phyloP scores from a whole-genome alignment of 1,140 invertebrate genomes.

The Macrostomum lignano region DNA sequence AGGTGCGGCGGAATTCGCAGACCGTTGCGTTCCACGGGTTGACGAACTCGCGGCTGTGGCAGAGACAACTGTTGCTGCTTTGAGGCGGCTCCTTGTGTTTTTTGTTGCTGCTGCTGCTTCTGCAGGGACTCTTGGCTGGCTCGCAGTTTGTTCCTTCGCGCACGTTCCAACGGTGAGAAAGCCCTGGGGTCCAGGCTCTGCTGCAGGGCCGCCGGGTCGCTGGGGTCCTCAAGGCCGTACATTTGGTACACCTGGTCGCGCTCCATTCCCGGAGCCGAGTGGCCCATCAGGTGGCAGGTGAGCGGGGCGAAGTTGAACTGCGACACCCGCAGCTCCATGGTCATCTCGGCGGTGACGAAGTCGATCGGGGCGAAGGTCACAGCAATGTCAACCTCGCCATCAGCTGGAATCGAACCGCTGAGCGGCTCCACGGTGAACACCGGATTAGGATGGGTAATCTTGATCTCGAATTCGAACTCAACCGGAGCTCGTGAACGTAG shows the following conservation, averaged over 20 bases:
- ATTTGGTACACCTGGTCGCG: too few species aligned
- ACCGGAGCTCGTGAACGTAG: constrained; percentile 20
- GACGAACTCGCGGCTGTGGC: too few species aligned
- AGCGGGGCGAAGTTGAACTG: constrained; percentile 24
- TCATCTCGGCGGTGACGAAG: constrained; percentile 20
- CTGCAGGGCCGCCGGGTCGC: background rate
- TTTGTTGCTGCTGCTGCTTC: too few species aligned
- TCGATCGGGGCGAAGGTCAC: constrained; percentile 23
- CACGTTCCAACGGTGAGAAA: constrained; percentile 16
- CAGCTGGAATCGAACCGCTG: constrained; percentile 20
- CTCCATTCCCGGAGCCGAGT: constrained; percentile 17
- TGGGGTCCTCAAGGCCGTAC: too few species aligned
- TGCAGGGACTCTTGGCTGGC: too few species aligned
- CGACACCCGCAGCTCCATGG: constrained; percentile 19
- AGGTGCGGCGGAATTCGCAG: too few species aligned
- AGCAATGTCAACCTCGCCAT: constrained; percentile 15
- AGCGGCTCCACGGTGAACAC: constrained; percentile 21
- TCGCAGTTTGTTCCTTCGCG: too few species aligned
- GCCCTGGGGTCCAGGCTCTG: constrained; percentile 13
- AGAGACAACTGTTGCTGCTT: too few species aligned
- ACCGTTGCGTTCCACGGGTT: too few species aligned
- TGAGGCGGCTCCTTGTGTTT: too few species aligned
- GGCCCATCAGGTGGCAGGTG: constrained; percentile 19
- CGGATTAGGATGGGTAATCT: constrained; percentile 16
- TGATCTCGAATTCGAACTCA: constrained; percentile 24